Base-by-base conservation (phyloP, 1,140 invertebrate species). In the Drosophila albomicans region DNA sequence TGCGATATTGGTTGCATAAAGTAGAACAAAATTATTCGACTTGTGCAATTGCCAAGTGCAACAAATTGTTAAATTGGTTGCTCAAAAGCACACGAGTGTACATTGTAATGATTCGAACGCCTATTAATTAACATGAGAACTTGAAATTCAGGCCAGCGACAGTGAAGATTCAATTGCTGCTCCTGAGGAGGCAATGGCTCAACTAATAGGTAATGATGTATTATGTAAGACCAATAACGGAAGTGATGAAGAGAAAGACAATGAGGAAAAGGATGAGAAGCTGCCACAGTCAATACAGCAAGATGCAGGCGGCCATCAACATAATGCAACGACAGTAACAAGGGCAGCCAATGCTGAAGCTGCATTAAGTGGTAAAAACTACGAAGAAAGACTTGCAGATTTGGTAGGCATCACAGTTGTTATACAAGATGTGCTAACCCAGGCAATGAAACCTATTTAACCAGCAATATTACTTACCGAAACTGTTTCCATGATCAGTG, bases 341-440 rank as follows among this genome's bases (percentile, higher is more conserved):
- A 56, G 46, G 41, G 35, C 41, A 66, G 56, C 49, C 32, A 70
- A 78, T 75, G 70, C 69, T 54, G 63, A 69, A 45, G 46, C 67
- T 66, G 62, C 70, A 69, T 65, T 75, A 84, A 90, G 62, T 86
- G 79, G 86, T 92, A 92, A 91, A 92, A 92, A 62, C 77, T 92
- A 91, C 84, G 91, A 92, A 91, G 82, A 91, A 81, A 92, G 79
- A 81, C 75, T 91, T n/a, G 79, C 91, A 8, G 86, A 91, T 77
- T 68, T 92, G 91, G 91, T 92, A 92, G 76, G 91, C 80, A 84
- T 87, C 73, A 72, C 52, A 63, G 73, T 79, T 65, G 49, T 81
- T 32, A 75, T 10, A 46, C 43, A 61, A 74, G 51, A 80, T 79
- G 61, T 49, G 69, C 51, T 61, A 28, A 74, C 54, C 58, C 71